Evolutionary conservation across 23 tunicate genomes (phyloP), one percentile per base, ranked within the genome.

Genomic region (Trididemnum miniatum): DNA sequence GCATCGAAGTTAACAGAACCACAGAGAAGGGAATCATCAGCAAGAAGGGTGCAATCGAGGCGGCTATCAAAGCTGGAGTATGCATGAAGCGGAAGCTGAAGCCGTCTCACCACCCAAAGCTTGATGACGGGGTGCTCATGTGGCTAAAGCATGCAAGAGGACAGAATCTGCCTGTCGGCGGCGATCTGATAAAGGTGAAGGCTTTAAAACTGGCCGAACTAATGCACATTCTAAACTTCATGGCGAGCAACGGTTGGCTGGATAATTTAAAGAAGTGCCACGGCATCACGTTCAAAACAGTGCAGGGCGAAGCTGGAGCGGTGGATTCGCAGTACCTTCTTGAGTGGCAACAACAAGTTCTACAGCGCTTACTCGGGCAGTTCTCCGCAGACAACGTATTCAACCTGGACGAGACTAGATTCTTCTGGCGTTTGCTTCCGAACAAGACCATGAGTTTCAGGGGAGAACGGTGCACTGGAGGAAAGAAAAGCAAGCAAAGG

Each of bases 181-280:
- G 22, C 69, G 26, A n/a, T 62, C 69, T 62, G 69, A 62, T 62
- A 15, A 62, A 62, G 26, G 69, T 9, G 26, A 62, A 62, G 40
- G 71, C 80, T 31, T 31, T 34, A 39, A 35, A 35, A 76, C 80
- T 31, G 63, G 26, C 37, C 26, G n/a, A 31, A 71, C 28, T 15
- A 18, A 35, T 76, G n/a, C n/a, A 35, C 80, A 35, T 34, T 76
- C 62, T 71, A 76, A 26, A 76, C 80, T 76, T 76, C 80, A 76
- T 76, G 71, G 80, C 62, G 71, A 76, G 80, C 69, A 39, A 76
- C 29, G 63, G 63, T 76, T 76, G 80, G 80, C 80, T n/a, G n/a
- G n/a, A n/a, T n/a, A n/a, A n/a, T n/a, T n/a, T n/a, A n/a, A n/a
- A n/a, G n/a, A n/a, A n/a, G n/a, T n/a, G n/a, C n/a, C n/a, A n/a